A percentile compares a stretch with the other conserved stretches of the same genome.
Conservation (phyloP, 2,888 invertebrate species). For the Agrilus cyanescens region DNA sequence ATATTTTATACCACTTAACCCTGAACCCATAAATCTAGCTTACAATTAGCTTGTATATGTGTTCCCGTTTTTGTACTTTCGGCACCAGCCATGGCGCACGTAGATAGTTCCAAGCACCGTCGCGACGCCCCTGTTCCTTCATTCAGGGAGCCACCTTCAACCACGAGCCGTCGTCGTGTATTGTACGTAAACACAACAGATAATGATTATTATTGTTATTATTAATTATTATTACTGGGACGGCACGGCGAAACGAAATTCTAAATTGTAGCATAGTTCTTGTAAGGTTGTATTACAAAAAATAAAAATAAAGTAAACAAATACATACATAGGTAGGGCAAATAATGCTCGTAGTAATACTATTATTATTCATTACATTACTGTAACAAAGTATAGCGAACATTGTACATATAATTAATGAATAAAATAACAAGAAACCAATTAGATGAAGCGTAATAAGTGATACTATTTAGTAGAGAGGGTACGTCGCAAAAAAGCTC, state of each 20-base stretch:
- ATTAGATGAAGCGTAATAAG: no score
- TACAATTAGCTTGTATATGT: constrained; percentile 19
- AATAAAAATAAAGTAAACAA: constrained; percentile 20
- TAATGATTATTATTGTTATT: constrained; percentile 15
- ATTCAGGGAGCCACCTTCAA: no score
- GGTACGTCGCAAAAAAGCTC: no score
- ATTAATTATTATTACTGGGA: constrained; percentile 6
- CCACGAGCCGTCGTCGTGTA: no score
- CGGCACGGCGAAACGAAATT: constrained; percentile 35
- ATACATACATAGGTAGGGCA: constrained; percentile 25
- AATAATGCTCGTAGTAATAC: constrained; percentile 30
- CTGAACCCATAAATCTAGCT: constrained; percentile 13
- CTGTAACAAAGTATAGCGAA: no score
- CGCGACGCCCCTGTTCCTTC: constrained; percentile 8
- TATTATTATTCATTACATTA: neutral
- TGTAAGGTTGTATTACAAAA: constrained; percentile 11
- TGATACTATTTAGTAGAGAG: no score
- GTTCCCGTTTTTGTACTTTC: constrained; percentile 23
- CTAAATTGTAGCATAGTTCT: constrained; percentile 37
- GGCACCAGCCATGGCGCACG: constrained; percentile 16
- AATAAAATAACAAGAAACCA: no score
- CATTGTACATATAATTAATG: no score
- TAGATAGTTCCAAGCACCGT: constrained; percentile 14
- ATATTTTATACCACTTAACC: constrained; percentile 16
- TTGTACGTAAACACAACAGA: constrained; percentile 4